phyloP scores from a whole-genome alignment of 2,113 vertebrate genomes.

The Cottus gobio region DNA sequence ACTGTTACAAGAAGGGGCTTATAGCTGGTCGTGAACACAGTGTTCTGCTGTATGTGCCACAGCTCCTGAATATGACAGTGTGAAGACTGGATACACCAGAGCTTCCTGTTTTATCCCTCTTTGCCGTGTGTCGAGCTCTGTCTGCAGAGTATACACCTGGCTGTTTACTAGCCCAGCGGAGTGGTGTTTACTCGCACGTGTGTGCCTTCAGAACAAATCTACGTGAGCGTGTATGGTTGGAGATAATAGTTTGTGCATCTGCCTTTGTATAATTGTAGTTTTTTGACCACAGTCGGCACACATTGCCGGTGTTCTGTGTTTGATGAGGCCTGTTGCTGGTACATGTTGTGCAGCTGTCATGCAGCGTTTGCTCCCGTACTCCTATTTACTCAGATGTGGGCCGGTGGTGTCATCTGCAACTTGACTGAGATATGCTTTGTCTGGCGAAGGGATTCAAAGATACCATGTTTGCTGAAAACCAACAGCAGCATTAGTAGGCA shows the following conservation, averaged over 20 bases:
- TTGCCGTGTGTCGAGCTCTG: slow-evolving; percentile 48
- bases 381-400: slow-evolving; percentile 70
- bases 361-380: slow-evolving; percentile 25
- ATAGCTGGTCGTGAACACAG: slow-evolving; percentile 56
- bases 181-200: slow-evolving; percentile 56
- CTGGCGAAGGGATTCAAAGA: slow-evolving; percentile 18
- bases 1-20: slow-evolving; percentile 51
- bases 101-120: slow-evolving; percentile 50
- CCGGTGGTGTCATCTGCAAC: slow-evolving; percentile 59
- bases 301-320: slow-evolving; percentile 52
- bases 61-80: slow-evolving; percentile 47
- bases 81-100: slow-evolving; percentile 43
- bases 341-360: slow-evolving; percentile 66
- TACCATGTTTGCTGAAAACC: slow-evolving; percentile 42
- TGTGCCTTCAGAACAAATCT: slow-evolving; percentile 40
- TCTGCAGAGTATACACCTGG: slow-evolving; percentile 60
- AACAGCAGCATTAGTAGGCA: slow-evolving; percentile 26
- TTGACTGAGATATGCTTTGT: slow-evolving; percentile 61
- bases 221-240: slow-evolving; percentile 39
- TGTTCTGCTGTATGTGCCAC: slow-evolving; percentile 50
- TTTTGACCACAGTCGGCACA: slow-evolving; percentile 38
- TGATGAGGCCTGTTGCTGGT: slow-evolving; percentile 46
- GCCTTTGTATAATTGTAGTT: slow-evolving; percentile 65
- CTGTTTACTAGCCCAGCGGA: slow-evolving; percentile 55
- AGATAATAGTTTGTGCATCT: slow-evolving; percentile 58